Evolutionary conservation across 2,113 vertebrate species (phyloP).

Genomic region (Hydropotes inermis): DNA sequence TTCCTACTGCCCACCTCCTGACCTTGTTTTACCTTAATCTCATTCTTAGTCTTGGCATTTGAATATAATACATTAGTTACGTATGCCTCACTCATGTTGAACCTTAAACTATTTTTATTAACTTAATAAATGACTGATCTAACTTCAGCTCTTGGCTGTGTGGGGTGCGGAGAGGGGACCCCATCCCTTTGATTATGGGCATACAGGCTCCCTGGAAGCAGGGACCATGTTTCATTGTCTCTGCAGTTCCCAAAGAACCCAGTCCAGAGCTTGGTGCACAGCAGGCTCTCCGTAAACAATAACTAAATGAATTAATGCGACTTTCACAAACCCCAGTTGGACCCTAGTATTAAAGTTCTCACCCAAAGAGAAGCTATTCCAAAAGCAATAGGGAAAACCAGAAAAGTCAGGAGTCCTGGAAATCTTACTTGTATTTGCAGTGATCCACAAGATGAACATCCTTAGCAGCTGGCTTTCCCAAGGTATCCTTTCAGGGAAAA

Average conservation of each 20-base stretch:
- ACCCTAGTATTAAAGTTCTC: background rate
- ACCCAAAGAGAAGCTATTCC: background rate
- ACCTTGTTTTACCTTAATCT: background rate
- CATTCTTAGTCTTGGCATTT: background rate
- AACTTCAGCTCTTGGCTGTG: background rate
- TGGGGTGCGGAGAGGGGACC: background rate
- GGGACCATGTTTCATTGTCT: background rate
- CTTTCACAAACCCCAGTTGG: background rate
- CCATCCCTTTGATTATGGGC: background rate
- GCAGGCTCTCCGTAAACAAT: background rate
- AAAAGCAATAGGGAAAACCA: slow-evolving; percentile 12
- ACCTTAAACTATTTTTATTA: background rate
- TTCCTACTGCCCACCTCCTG: background rate
- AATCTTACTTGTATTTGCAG: slow-evolving; percentile 96
- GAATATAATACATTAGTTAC: background rate
- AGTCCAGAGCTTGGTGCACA: background rate
- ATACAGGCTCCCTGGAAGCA: background rate
- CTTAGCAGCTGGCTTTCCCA: slow-evolving; percentile 93
- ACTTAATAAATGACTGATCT: background rate
- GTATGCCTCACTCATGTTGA: background rate
- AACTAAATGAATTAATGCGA: background rate
- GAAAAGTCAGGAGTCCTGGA: background rate
- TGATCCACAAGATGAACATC: slow-evolving; percentile 95
- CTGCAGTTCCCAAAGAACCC: background rate
- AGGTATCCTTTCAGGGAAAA: slow-evolving; percentile 87